phyloP scores from a whole-genome alignment of 2,888 invertebrate species.

The Mimachlamys varia region DNA sequence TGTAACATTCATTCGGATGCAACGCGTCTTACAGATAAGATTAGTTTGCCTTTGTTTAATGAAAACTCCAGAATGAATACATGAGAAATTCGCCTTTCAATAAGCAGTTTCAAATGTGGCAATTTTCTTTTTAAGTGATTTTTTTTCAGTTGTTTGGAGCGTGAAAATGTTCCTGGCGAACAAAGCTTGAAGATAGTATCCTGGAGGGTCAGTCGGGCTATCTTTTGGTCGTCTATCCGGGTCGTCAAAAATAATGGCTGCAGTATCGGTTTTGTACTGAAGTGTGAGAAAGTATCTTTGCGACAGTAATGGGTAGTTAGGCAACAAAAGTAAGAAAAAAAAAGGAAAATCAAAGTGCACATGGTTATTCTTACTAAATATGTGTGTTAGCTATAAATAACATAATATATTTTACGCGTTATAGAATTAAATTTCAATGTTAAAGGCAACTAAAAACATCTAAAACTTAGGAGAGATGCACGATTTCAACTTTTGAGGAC shows the following conservation, averaged over 20 bases:
- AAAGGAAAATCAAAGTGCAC: too few species aligned
- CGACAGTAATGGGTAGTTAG: not conserved
- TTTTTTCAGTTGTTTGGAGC: not conserved
- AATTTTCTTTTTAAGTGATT: conserved; percentile 32
- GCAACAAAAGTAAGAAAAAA: not conserved
- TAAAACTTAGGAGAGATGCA: too few species aligned
- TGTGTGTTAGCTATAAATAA: too few species aligned
- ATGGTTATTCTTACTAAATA: too few species aligned
- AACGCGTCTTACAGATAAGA: not conserved
- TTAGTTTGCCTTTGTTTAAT: not conserved
- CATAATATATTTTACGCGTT: too few species aligned
- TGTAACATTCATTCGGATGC: conserved; percentile 31
- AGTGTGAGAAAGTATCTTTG: not conserved
- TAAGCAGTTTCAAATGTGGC: not conserved
- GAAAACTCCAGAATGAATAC: not conserved
- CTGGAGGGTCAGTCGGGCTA: not conserved
- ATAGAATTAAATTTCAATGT: too few species aligned
- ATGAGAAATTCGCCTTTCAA: not conserved
- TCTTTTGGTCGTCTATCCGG: not conserved
- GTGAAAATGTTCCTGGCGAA: not conserved
- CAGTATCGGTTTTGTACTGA: not conserved
- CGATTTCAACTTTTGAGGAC: too few species aligned
- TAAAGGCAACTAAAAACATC: too few species aligned
- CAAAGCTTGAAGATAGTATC: conserved; percentile 3
- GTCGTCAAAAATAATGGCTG: not conserved